Base-by-base conservation (phyloP, 2,888 invertebrate species). In the Bursaphelenchus okinawaensis region DNA sequence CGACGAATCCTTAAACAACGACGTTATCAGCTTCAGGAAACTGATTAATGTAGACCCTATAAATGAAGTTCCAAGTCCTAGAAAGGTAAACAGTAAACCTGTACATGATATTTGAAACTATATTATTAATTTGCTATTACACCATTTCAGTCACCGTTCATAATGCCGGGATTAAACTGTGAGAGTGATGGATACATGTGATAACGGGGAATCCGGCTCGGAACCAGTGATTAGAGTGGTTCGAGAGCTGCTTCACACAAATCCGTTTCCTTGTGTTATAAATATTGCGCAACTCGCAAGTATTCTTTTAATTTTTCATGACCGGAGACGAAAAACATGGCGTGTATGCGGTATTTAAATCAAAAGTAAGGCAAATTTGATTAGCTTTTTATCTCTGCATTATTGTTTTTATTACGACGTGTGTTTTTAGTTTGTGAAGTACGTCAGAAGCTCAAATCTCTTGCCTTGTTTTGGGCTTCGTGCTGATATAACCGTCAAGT, bases 341-440 rank as follows among this genome's bases (percentile, higher is more conserved):
- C 16, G 69, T 75, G n/a, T 61, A 75, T 59, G 74, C 75, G 1
- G 70, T 73, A 52, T 75, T 72, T 70, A 69, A 62, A 40, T 70
- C 71, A n/a, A 75, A 74, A 59, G 75, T 74, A 57, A 31, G 52
- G n/a, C n/a, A n/a, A n/a, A n/a, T n/a, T n/a, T n/a, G n/a, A n/a
- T n/a, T n/a, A n/a, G n/a, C n/a, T n/a, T n/a, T n/a, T n/a, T n/a
- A n/a, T 24, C 1, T 40, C n/a, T 40, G n/a, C 40, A 40, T 16
- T 40, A 40, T 6, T n/a, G 40, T 40, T n/a, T 16, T 40, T 16
- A 40, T 4, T 40, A 16, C n/a, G n/a, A n/a, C 9, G n/a, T 19
- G 19, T 7, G 19, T 28, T 57, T 57, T 20, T 26, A 26, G 26
- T 24, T n/a, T n/a, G 16, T 26, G n/a, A 55, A 55, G 26, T 55